These are phyloP conservation scores for Tromatobia lineatoria DNA, from an alignment of 2,888 invertebrate species.

Conservation along the genomic window DNA sequence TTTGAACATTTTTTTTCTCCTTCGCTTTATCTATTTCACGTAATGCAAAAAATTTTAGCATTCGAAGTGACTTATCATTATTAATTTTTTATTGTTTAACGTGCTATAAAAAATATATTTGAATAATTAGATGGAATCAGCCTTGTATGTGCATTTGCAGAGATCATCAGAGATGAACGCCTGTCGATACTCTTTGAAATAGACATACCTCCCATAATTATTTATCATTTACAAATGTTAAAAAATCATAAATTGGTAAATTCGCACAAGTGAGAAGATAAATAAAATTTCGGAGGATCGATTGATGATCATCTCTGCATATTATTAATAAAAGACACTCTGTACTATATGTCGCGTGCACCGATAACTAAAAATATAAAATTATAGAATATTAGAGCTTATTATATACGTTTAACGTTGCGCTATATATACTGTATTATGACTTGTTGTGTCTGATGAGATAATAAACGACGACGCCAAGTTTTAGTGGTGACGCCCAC, in stretches of 20 bases:
- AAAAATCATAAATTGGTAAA: background rate
- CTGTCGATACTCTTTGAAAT: background rate
- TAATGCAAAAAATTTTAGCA: background rate
- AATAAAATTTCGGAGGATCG: conserved; percentile 1
- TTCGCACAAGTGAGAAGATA: background rate
- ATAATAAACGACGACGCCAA: conserved; percentile 68
- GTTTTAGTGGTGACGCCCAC: conserved; percentile 57
- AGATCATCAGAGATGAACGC: background rate
- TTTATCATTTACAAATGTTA: background rate
- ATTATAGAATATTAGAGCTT: conserved; percentile 16
- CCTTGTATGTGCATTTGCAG: background rate
- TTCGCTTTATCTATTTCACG: background rate
- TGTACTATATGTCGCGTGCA: background rate
- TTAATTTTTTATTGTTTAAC: background rate
- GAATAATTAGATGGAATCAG: background rate
- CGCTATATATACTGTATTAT: conserved; percentile 56
- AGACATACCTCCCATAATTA: background rate
- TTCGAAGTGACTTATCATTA: background rate
- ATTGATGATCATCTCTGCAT: background rate
- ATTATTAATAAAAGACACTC: background rate
- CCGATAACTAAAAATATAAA: conserved; percentile 11
- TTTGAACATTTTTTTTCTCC: background rate
- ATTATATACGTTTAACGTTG: conserved; percentile 28
- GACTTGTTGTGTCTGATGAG: conserved; percentile 68
- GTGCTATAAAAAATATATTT: background rate